phyloP scores from a whole-genome alignment of 1,140 invertebrate genomes.

The Notospermus geniculatus region DNA sequence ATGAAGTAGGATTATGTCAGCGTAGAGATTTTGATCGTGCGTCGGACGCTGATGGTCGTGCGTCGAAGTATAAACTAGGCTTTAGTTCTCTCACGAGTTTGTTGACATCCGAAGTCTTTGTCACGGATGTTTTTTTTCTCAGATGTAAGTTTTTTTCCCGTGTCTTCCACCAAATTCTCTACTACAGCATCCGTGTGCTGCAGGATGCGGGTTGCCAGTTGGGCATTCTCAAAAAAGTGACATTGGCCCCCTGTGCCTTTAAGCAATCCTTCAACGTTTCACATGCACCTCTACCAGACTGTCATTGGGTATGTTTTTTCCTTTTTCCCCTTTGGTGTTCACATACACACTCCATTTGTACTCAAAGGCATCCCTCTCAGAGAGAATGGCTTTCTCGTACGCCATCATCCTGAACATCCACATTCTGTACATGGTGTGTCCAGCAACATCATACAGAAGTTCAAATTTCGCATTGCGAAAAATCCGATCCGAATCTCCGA shows the following conservation, averaged over 20 bases:
- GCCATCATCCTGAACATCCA: background rate
- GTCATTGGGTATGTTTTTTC: conserved; percentile 1
- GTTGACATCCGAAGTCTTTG: background rate
- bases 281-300: conserved; percentile 6
- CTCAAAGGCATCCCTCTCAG: background rate
- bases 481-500: background rate
- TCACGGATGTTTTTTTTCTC: background rate
- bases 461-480: conserved; percentile 7
- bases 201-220: background rate
- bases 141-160: no score
- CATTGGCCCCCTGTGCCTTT: background rate
- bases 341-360: background rate
- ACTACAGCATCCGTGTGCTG: background rate
- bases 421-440: background rate
- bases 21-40: no score
- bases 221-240: background rate
- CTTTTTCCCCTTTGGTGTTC: background rate
- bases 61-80: no score
- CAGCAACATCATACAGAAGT: background rate
- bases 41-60: no score
- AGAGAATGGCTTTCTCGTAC: background rate
- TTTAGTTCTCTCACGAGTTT: background rate
- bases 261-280: background rate
- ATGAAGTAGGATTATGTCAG: no score
- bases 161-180: background rate